phyloP scores from a whole-genome alignment of 2,888 invertebrate genomes.

The Philonicus albiceps region DNA sequence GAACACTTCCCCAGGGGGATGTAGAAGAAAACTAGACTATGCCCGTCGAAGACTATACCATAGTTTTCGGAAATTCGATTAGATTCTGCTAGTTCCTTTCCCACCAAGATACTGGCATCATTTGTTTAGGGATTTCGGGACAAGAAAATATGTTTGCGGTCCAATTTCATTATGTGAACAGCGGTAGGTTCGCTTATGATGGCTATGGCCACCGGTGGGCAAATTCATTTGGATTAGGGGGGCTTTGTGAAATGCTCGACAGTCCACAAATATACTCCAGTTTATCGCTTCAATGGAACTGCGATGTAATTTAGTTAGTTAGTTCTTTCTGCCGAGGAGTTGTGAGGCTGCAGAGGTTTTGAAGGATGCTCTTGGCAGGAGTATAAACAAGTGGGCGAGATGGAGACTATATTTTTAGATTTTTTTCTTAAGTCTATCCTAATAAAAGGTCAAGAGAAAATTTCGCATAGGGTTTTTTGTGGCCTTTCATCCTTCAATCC shows the following conservation, averaged over 20 bases:
- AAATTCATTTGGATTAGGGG: not conserved
- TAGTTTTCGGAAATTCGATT: not conserved
- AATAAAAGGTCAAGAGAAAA: not conserved
- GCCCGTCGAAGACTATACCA: not conserved
- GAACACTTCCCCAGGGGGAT: not conserved
- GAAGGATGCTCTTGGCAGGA: not conserved
- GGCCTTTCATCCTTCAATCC: not conserved
- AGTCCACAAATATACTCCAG: not conserved
- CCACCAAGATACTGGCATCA: not conserved
- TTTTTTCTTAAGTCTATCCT: not conserved
- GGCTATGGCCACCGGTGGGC: not conserved
- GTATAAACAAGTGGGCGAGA: not conserved
- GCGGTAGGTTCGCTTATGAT: not conserved
- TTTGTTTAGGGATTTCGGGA: not conserved
- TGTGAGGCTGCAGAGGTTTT: not conserved
- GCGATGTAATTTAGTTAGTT: not conserved
- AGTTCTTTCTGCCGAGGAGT: not conserved
- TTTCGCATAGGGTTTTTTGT: not conserved
- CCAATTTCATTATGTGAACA: not conserved
- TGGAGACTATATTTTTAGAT: not conserved
- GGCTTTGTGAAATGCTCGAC: not conserved
- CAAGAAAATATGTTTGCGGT: not conserved
- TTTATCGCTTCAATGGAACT: not conserved
- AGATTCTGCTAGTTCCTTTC: not conserved
- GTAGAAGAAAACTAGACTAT: not conserved